Evolutionary conservation across 2,797 vertebrate genomes (phyloP).

Genomic region (Gastrophryne carolinensis): DNA sequence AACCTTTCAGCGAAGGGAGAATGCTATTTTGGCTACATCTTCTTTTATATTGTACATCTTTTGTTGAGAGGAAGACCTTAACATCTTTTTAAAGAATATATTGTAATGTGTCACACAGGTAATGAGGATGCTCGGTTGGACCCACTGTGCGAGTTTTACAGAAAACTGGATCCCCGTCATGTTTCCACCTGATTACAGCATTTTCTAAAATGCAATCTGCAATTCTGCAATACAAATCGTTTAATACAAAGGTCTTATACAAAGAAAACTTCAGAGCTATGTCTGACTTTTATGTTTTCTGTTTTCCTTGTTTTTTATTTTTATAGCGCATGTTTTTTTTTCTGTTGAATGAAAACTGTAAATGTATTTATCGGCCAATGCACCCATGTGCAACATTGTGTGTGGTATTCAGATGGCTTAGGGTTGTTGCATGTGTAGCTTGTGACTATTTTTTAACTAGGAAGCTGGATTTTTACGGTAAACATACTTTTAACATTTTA

Average conservation of each 20-base stretch:
- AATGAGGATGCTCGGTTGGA: conserved; percentile 93
- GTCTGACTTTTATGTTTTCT: conserved; percentile 36
- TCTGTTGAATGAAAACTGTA: conserved; percentile 67
- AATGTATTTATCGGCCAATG: conserved; percentile 72
- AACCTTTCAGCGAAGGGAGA: no score
- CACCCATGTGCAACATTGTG: conserved; percentile 65
- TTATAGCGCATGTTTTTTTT: conserved; percentile 71
- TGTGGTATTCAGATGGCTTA: conserved; percentile 63
- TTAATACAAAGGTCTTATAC: conserved; percentile 62
- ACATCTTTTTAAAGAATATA: no score
- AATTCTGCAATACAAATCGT: conserved; percentile 51
- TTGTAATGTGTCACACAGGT: conserved; percentile 69
- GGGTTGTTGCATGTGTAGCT: conserved; percentile 65
- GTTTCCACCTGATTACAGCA: conserved; percentile 91
- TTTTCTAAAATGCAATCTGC: conserved; percentile 75
- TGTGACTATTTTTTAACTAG: conserved; percentile 68
- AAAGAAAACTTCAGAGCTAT: conserved; percentile 62
- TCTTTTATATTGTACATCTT: no score
- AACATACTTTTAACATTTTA: conserved; percentile 71
- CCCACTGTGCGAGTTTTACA: conserved; percentile 85
- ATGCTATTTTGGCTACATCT: no score
- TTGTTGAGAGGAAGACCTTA: no score
- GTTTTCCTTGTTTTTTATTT: conserved; percentile 64
- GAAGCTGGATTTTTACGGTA: conserved; percentile 71
- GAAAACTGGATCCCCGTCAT: conserved; percentile 96